Evolutionary conservation across 1,140 invertebrate species (phyloP).

Genomic region (Batillaria attramentaria): DNA sequence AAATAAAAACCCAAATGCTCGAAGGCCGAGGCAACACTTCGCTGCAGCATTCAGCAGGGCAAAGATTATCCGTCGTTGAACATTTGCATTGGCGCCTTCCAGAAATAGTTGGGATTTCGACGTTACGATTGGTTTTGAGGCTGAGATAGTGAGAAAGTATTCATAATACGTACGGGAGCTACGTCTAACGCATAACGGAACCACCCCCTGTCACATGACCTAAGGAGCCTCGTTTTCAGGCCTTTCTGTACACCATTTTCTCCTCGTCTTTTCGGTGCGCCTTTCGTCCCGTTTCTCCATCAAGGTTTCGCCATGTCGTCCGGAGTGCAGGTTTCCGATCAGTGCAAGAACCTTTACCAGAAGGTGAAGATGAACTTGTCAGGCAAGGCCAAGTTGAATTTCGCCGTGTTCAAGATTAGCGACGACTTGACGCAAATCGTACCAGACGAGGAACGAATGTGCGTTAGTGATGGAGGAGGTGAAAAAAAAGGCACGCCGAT

Average conservation of each 20-base stretch:
- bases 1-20: no score
- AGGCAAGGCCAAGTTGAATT: background rate
- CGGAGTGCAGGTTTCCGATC: background rate
- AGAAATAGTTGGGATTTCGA: no score
- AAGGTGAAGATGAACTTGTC: conserved; percentile 13
- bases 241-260: background rate
- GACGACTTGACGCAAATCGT: background rate
- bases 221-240: background rate
- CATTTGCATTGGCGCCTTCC: no score
- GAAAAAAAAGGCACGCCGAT: background rate
- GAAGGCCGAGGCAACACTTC: no score
- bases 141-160: no score
- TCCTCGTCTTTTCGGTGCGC: background rate
- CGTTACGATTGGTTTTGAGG: no score
- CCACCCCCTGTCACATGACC: conserved; percentile 23
- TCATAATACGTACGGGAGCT: no score
- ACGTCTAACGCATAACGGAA: no score
- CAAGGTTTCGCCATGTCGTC: conserved; percentile 17
- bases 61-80: no score
- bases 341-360: background rate
- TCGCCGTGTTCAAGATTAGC: background rate
- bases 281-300: background rate
- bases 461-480: no score
- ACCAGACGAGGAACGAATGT: background rate
- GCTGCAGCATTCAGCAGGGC: no score